Conservation (phyloP, 1,140 invertebrate genomes). For the Lasaia peninsularis region DNA sequence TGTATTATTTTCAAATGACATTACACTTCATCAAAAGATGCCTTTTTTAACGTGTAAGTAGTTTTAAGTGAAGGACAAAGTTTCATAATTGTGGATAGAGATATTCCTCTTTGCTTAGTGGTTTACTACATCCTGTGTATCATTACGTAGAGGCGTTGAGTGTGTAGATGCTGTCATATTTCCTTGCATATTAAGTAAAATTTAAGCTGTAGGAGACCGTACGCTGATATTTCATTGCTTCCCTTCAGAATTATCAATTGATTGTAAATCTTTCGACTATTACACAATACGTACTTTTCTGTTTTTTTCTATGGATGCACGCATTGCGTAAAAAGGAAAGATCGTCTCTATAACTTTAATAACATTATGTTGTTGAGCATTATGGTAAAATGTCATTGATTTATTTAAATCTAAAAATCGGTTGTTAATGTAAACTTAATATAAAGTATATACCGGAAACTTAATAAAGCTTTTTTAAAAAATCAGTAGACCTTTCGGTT, state of each 20-base stretch:
- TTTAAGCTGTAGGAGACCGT: conserved; percentile 8
- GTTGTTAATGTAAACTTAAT: too few species aligned
- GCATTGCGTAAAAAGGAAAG: too few species aligned
- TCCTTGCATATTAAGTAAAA: conserved; percentile 13
- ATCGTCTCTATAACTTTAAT: too few species aligned
- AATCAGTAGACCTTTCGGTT: too few species aligned
- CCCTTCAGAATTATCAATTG: background rate
- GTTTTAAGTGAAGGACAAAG: conserved; percentile 55
- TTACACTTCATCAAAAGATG: conserved; percentile 62
- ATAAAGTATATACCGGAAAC: too few species aligned
- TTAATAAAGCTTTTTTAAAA: too few species aligned
- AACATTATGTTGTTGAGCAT: too few species aligned
- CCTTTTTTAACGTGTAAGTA: conserved; percentile 72
- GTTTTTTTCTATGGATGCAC: too few species aligned
- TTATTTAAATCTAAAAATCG: too few species aligned
- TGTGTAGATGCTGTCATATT: conserved; percentile 19
- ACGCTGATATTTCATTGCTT: background rate
- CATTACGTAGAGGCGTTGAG: conserved; percentile 16
- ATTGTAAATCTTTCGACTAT: too few species aligned
- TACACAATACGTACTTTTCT: too few species aligned
- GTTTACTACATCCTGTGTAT: conserved; percentile 20
- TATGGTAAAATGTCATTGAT: too few species aligned
- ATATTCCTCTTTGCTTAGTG: conserved; percentile 39
- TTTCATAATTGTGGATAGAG: conserved; percentile 64
- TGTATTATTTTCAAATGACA: conserved; percentile 38